These are phyloP conservation scores for Azemiops feae DNA, from an alignment of 2,113 vertebrate species.

Conservation along the genomic window DNA sequence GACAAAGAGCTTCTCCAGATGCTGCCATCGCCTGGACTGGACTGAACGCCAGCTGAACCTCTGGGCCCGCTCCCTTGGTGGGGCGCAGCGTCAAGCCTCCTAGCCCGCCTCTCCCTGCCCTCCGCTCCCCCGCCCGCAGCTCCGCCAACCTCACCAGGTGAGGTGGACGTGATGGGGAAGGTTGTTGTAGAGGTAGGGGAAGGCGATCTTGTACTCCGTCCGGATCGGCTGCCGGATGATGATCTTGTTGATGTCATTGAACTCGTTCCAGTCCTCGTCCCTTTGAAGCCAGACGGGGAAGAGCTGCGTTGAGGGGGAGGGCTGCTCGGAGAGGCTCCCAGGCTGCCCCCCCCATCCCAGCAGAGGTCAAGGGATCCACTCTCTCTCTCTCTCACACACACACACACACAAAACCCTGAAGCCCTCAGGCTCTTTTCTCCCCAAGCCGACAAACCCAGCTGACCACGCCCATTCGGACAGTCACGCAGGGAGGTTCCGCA, in stretches of 20 bases:
- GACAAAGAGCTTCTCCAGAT: background rate
- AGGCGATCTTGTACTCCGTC: constrained; percentile 98
- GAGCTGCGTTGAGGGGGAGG: background rate
- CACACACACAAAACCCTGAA: no score
- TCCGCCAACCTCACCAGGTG: constrained; percentile 80
- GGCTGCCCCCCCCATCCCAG: background rate
- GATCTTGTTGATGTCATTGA: constrained; percentile 99
- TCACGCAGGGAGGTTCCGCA: background rate
- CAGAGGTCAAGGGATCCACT: background rate
- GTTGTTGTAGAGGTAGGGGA: constrained; percentile 97
- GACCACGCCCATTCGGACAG: background rate
- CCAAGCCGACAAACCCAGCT: background rate
- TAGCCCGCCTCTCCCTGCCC: background rate
- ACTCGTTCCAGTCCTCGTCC: constrained; percentile 99
- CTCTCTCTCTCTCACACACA: background rate
- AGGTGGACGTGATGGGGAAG: constrained; percentile 97
- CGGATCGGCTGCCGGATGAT: constrained; percentile 97
- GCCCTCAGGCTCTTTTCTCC: background rate
- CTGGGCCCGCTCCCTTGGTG: background rate
- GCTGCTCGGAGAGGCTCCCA: background rate
- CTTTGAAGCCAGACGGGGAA: constrained; percentile 56
- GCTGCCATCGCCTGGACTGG: background rate
- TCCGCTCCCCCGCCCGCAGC: no score
- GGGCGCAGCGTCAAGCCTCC: background rate
- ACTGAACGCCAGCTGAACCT: background rate